Evolutionary conservation across 2,113 vertebrate genomes (phyloP), one percentile per base, ranked within the genome.

Genomic region (Esox niger): DNA sequence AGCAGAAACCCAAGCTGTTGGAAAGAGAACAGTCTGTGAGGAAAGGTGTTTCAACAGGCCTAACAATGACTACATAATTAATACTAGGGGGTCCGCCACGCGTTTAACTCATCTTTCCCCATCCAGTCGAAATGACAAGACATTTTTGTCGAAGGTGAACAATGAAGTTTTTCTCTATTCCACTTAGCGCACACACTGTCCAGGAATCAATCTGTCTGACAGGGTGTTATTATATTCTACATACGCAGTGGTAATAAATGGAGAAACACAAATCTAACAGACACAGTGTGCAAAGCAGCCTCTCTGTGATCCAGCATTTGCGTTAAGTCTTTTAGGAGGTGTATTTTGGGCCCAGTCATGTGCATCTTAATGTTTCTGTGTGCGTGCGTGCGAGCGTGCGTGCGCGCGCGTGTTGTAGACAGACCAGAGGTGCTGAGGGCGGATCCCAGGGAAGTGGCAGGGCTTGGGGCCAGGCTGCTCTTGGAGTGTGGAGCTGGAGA

Each of bases 371-470:
- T n/a, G n/a, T n/a, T n/a, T n/a, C n/a, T 52, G 27, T 26, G 49
- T 56, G 49, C 11, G 30, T 62, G 43, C 3, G 38, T 49, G 62
- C 31, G 31, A 25, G 32, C 47, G 35, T 25, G 8, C 52, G 10
- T 21, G 35, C 26, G 38, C 32, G 54, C 31, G 55, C 21, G 30
- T 60, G 30, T 8, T 15, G 49, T 38, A 66, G 64, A 73, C 90
- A 95, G 89, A 99, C 96, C 96, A 69, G 95, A 95, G 72, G 94
- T 89, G 82, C 86, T 94, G 87, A 96, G 84, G 69, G 95, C 84
- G 87, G 96, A 93, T 87, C 91, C 93, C 84, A 95, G 91, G 2
- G 94, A 78, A 1, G 94, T 77, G 1, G 88, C 82, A 66, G 92
- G 89, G 90, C 93, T 95, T 1, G 92, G 73, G 75, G 93, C 90